Percentiles rank a stretch among this genome's conserved stretches.
These are phyloP conservation scores for Agrotis segetum DNA, from an alignment of 2,888 invertebrate genomes.

Conservation along the genomic window DNA sequence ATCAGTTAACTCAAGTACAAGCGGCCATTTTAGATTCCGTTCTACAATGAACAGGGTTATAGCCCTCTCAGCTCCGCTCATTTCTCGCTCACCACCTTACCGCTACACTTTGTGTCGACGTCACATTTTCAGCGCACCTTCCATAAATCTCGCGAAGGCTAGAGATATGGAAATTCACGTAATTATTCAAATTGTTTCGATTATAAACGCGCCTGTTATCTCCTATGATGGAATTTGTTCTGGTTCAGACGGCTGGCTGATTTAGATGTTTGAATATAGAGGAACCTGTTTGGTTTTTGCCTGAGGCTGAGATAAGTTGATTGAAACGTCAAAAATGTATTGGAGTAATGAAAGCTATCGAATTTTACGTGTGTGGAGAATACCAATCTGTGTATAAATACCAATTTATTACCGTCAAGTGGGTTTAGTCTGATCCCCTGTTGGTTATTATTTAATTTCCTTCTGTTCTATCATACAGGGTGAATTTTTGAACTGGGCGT, in stretches of 20 bases:
- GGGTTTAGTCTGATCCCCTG: too few species aligned
- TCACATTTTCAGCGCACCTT: constrained; percentile 59
- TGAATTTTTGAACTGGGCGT: too few species aligned
- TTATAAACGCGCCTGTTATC: constrained; percentile 53
- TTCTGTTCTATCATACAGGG: too few species aligned
- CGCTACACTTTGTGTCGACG: constrained; percentile 35
- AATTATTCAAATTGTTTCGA: constrained; percentile 80
- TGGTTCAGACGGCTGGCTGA: constrained; percentile 19
- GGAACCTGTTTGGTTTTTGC: neutral
- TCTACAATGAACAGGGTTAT: too few species aligned
- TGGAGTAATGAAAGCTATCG: too few species aligned
- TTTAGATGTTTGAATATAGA: constrained; percentile 11
- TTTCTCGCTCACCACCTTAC: neutral
- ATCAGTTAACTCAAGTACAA: too few species aligned
- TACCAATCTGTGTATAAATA: too few species aligned
- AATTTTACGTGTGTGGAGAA: too few species aligned
- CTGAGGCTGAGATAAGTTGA: neutral
- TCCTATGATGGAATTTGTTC: constrained; percentile 45
- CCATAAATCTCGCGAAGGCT: constrained; percentile 69
- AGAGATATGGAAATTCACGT: constrained; percentile 72
- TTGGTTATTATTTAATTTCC: too few species aligned
- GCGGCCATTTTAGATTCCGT: too few species aligned
- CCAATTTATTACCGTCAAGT: too few species aligned
- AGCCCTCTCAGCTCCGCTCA: neutral
- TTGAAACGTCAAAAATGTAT: too few species aligned